Conservation (phyloP, 2,888 invertebrate genomes). For the Diachrysia chrysitis region DNA sequence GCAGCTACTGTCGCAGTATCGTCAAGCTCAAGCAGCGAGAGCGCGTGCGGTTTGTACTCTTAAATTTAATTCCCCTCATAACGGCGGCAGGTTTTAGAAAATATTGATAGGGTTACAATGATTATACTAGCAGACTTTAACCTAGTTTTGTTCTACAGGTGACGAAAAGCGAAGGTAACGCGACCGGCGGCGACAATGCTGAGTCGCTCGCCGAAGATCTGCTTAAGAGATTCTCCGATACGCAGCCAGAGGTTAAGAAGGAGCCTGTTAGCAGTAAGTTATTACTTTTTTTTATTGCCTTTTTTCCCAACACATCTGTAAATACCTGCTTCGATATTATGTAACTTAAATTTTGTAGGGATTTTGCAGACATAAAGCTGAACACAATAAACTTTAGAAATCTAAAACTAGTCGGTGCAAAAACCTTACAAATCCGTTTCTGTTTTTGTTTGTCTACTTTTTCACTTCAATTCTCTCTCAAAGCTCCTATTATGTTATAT, state of each 20-base stretch:
- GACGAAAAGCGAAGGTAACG: conserved; percentile 81
- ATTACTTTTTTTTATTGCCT: conserved; percentile 14
- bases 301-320: not conserved
- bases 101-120: conserved; percentile 38
- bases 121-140: conserved; percentile 27
- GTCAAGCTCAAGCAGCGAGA: conserved; percentile 92
- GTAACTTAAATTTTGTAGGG: not conserved
- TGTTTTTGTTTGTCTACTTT: conserved; percentile 5
- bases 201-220: conserved; percentile 96
- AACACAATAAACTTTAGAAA: conserved; percentile 1
- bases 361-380: not conserved
- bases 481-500: conserved; percentile 29
- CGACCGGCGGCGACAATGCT: conserved; percentile 79
- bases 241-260: conserved; percentile 89
- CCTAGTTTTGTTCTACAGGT: conserved; percentile 71
- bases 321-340: not conserved
- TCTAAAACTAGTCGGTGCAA: not conserved
- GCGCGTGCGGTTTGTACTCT: conserved; percentile 84
- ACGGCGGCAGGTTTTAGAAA: conserved; percentile 76
- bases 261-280: conserved; percentile 80
- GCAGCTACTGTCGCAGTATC: conserved; percentile 95
- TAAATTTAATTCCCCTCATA: conserved; percentile 41
- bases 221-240: conserved; percentile 94
- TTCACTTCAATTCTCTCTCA: conserved; percentile 24
- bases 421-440: not conserved